Evolutionary conservation across 2,113 vertebrate species (phyloP).

Genomic region (Amphilophus citrinellus): DNA sequence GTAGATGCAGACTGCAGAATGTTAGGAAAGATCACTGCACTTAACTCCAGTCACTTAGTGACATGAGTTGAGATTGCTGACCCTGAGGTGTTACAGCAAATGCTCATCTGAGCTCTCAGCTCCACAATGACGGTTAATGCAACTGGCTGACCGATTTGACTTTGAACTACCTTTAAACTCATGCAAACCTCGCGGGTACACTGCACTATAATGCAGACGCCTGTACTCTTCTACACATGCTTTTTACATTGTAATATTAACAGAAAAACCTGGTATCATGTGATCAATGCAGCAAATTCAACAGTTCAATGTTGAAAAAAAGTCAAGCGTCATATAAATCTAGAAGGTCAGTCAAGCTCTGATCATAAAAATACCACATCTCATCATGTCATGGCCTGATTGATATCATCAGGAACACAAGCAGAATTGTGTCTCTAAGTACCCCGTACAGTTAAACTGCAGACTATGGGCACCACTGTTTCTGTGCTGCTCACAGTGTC

Average conservation of each 20-base stretch:
- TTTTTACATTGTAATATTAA: background rate
- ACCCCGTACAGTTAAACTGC: background rate
- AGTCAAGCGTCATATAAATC: background rate
- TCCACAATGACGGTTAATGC: background rate
- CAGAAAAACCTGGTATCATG: background rate
- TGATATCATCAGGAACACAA: slow-evolving; percentile 10
- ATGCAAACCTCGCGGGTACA: background rate
- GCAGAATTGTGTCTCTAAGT: slow-evolving; percentile 13
- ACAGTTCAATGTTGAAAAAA: background rate
- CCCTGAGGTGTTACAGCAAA: slow-evolving; percentile 58
- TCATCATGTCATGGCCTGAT: background rate
- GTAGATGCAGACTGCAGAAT: slow-evolving; percentile 2
- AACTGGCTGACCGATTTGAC: slow-evolving; percentile 34
- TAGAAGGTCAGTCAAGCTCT: background rate
- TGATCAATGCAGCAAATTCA: background rate
- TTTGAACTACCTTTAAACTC: slow-evolving; percentile 39
- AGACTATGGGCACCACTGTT: background rate
- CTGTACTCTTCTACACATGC: background rate
- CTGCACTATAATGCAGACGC: background rate
- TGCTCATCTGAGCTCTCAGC: slow-evolving; percentile 39
- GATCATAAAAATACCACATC: background rate
- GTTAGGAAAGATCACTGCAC: slow-evolving; percentile 7
- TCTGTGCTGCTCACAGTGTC: background rate
- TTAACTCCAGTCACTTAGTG: slow-evolving; percentile 32
- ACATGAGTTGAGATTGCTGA: slow-evolving; percentile 50